Base-by-base conservation (phyloP, 2,888 invertebrate species). In the Mimas tiliae region DNA sequence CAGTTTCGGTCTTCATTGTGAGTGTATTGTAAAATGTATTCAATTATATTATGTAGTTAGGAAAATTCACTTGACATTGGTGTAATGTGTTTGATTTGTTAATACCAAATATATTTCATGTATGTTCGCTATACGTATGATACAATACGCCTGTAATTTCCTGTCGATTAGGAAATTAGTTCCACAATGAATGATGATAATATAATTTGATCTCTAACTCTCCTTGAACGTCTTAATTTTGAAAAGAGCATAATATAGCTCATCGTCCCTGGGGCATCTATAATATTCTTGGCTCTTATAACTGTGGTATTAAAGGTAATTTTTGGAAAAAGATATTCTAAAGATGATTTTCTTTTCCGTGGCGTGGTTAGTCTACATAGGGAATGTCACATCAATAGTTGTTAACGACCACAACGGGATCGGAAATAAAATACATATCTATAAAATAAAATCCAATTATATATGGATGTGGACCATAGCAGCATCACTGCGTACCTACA, bases 61-160 rank as follows among this genome's bases (percentile, higher is more conserved):
- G 42, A 64, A 79, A 81, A 81, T 79, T 77, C 76, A 69, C 72
- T 77, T 75, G 75, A 82, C 74, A 77, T 78, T 77, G 75, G 67
- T 79, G 76, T 80, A 77, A 77, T 67, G 68, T 78, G 72, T 77
- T 78, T 74, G 67, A 70, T 72, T 69, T 68, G 38, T 62, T n/a
- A 12, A 42, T 21, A 63, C 48, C 58, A n/a, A 58, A 50, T 63
- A 69, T 73, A 68, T 65, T 42, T 68, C 12, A 42, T 42, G 19
- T 55, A 7, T 38, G 38, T 6, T 38, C n/a, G n/a, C n/a, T n/a
- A n/a, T n/a, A n/a, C n/a, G n/a, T n/a, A n/a, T n/a, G n/a, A n/a
- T n/a, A n/a, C n/a, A n/a, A n/a, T n/a, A n/a, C n/a, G n/a, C n/a
- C n/a, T n/a, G n/a, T n/a, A n/a, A n/a, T n/a, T n/a, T 1, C 45